A percentile compares a stretch with the other conserved stretches of the same genome.
Evolutionary conservation across 2,797 vertebrate species (phyloP).

Genomic region (Pantherophis alleghaniensis): DNA sequence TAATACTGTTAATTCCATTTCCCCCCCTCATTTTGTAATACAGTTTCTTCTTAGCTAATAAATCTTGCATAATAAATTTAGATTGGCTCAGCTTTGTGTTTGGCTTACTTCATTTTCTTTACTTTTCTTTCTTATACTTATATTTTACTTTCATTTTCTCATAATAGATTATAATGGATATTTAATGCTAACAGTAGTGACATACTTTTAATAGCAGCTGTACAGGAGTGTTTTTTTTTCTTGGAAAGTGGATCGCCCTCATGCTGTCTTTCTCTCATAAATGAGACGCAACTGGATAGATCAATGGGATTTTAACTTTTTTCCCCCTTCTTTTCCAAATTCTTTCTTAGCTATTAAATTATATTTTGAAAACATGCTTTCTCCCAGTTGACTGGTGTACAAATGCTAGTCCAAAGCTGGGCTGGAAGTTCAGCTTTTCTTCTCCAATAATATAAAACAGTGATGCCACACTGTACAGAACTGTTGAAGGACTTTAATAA

Average conservation of each 20-base stretch:
- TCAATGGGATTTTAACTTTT: slow-evolving; percentile 22
- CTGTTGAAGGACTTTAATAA: slow-evolving; percentile 23
- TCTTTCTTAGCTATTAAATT: slow-evolving; percentile 47
- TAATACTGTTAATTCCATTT: background rate
- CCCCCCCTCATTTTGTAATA: background rate
- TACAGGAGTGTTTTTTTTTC: slow-evolving; percentile 48
- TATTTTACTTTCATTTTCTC: slow-evolving; percentile 23
- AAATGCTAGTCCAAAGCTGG: slow-evolving; percentile 25
- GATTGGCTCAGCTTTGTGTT: background rate
- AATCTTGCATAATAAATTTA: slow-evolving; percentile 8
- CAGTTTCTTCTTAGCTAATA: slow-evolving; percentile 5
- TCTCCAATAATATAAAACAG: slow-evolving; percentile 18
- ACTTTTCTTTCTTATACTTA: slow-evolving; percentile 6
- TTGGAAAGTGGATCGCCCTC: slow-evolving; percentile 51
- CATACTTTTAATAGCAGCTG: slow-evolving; percentile 39
- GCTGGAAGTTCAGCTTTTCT: slow-evolving; percentile 10
- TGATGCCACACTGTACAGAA: background rate
- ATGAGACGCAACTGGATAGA: slow-evolving; percentile 34
- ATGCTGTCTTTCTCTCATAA: slow-evolving; percentile 6
- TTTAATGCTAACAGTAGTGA: slow-evolving; percentile 19
- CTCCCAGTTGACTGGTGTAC: slow-evolving; percentile 26
- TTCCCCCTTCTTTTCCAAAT: slow-evolving; percentile 24
- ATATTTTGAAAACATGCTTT: slow-evolving; percentile 11
- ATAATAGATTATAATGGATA: slow-evolving; percentile 32
- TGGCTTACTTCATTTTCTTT: slow-evolving; percentile 21